Conservation (phyloP, 1,140 invertebrate species). For the Pachypeltis micranthus region DNA sequence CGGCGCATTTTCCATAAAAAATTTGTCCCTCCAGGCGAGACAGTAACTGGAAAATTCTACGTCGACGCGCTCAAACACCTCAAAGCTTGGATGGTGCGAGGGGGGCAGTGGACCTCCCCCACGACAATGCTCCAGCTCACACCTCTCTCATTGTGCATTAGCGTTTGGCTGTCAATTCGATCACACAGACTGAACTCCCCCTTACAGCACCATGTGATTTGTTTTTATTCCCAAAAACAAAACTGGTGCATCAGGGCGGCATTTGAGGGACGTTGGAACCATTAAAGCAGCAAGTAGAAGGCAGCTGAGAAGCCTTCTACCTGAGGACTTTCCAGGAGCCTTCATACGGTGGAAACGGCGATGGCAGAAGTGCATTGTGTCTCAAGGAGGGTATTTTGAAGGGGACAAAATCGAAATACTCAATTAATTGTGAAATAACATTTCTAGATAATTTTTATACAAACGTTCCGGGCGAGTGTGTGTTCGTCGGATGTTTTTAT, state of each 20-base stretch:
- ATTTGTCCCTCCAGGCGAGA: too few relatives aligned
- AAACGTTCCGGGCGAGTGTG: too few relatives aligned
- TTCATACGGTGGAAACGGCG: neutral
- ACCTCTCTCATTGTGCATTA: neutral
- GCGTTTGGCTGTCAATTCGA: neutral
- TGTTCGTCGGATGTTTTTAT: too few relatives aligned
- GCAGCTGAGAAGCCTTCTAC: too few relatives aligned
- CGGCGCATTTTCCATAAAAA: constrained; percentile 1
- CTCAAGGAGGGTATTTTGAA: too few relatives aligned
- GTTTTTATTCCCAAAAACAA: neutral
- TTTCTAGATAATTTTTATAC: too few relatives aligned
- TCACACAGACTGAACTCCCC: neutral
- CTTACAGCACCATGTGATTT: neutral
- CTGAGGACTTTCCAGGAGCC: too few relatives aligned
- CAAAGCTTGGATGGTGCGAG: neutral
- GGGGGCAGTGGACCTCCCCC: neutral
- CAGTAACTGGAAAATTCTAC: too few relatives aligned
- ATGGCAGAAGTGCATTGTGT: neutral
- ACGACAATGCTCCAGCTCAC: neutral
- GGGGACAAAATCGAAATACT: too few relatives aligned
- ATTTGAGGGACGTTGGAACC: neutral
- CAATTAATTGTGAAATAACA: too few relatives aligned
- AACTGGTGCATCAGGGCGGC: neutral
- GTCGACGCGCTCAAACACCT: neutral
- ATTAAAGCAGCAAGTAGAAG: too few relatives aligned